A percentile compares a stretch with the other conserved stretches of the same genome.
These are phyloP conservation scores for Cirrhinus molitorella DNA, from an alignment of 2,797 vertebrate genomes.

Conservation along the genomic window DNA sequence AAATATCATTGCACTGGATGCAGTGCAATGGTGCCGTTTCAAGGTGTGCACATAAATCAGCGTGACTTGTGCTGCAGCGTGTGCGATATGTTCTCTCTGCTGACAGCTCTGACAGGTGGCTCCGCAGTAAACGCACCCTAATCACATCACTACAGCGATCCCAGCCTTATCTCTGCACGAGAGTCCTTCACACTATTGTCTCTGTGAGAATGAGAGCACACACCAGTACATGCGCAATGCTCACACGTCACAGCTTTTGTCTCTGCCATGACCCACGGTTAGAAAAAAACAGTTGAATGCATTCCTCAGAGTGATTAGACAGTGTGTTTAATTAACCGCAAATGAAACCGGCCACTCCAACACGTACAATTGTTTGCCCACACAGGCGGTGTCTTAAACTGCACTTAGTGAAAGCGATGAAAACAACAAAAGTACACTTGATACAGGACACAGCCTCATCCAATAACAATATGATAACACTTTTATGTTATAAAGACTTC, in stretches of 20 bases:
- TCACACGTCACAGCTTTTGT: neutral
- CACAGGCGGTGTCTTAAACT: neutral
- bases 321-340: slow-evolving; percentile 23
- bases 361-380: neutral
- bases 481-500: neutral
- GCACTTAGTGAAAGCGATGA: neutral
- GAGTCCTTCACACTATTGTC: slow-evolving; percentile 19
- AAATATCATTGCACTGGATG: neutral
- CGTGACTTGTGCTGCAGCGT: slow-evolving; percentile 4
- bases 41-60: slow-evolving; percentile 28
- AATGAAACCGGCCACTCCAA: neutral
- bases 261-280: neutral
- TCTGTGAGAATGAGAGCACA: slow-evolving; percentile 10
- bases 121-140: slow-evolving; percentile 14
- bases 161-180: slow-evolving; percentile 51
- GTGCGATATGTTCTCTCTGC: slow-evolving; percentile 16
- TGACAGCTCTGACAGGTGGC: slow-evolving; percentile 45
- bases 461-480: slow-evolving; percentile 3
- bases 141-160: slow-evolving; percentile 42
- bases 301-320: neutral
- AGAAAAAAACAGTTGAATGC: slow-evolving; percentile 11
- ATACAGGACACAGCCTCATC: neutral
- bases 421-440: neutral
- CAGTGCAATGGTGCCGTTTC: neutral
- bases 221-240: neutral